These are phyloP conservation scores for Acleris holmiana DNA, from an alignment of 2,888 invertebrate species.

Conservation along the genomic window DNA sequence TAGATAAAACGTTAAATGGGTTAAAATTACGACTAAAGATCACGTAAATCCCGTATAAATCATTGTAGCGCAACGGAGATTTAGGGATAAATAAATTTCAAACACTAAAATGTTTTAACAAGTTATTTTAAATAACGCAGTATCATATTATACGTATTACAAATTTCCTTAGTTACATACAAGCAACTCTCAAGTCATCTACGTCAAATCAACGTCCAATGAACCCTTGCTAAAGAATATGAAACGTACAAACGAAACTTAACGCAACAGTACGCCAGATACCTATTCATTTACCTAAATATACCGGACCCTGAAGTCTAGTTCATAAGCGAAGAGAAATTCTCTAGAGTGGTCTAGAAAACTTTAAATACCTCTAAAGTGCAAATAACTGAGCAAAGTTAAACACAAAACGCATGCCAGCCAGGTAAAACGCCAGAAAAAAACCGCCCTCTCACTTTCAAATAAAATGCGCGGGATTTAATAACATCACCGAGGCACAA, in stretches of 20 bases:
- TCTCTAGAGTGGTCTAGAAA: slow-evolving; percentile 38
- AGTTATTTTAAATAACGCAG: too few species aligned
- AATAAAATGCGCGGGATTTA: background rate
- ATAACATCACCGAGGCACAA: background rate
- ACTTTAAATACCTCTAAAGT: slow-evolving; percentile 43
- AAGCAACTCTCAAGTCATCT: background rate
- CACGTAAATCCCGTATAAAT: too few species aligned
- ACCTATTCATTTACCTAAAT: slow-evolving; percentile 33
- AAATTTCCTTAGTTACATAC: too few species aligned
- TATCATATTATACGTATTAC: too few species aligned
- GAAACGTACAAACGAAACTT: slow-evolving; percentile 10
- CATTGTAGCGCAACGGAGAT: too few species aligned
- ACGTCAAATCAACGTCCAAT: background rate
- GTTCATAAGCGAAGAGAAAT: slow-evolving; percentile 38
- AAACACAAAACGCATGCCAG: slow-evolving; percentile 35
- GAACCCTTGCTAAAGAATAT: background rate
- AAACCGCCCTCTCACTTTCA: background rate
- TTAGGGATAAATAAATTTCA: too few species aligned
- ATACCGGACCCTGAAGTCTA: slow-evolving; percentile 34
- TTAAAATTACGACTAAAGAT: too few species aligned
- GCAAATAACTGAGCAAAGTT: slow-evolving; percentile 43
- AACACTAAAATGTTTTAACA: too few species aligned
- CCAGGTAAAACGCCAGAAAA: background rate
- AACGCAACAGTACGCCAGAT: slow-evolving; percentile 6
- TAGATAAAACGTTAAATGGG: too few species aligned